Evolutionary conservation across 1,140 invertebrate species (phyloP).

Genomic region (Leptopilina clavipes): DNA sequence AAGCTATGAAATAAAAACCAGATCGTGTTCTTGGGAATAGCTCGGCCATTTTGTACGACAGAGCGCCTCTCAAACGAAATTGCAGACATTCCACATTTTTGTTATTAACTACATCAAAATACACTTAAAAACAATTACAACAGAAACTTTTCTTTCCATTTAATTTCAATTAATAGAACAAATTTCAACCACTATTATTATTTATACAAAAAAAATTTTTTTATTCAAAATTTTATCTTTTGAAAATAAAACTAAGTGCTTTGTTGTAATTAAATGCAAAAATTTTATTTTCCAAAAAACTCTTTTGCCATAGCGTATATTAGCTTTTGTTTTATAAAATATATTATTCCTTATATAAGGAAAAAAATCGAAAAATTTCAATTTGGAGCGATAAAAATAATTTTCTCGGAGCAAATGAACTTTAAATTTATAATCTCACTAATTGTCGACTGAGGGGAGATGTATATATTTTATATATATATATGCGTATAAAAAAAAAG

Average conservation of each 20-base stretch:
- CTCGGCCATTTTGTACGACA: slow-evolving; percentile 27
- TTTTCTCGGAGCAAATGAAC: neutral
- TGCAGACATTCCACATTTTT: slow-evolving; percentile 10
- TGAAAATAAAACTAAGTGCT: neutral
- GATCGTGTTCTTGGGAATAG: slow-evolving; percentile 33
- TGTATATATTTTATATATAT: slow-evolving; percentile 37
- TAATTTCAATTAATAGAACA: no score
- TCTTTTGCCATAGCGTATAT: no score
- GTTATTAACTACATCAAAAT: neutral
- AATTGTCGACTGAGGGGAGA: slow-evolving; percentile 49
- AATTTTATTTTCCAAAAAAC: no score
- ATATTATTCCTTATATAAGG: no score
- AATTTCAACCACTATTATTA: no score
- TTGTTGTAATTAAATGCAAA: neutral
- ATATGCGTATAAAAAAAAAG: no score
- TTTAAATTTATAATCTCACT: slow-evolving; percentile 1
- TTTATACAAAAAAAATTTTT: no score
- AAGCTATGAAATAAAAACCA: slow-evolving; percentile 55
- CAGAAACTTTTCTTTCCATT: no score
- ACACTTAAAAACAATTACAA: no score
- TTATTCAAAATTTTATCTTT: no score
- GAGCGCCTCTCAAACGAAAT: slow-evolving; percentile 27
- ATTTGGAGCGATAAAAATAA: neutral
- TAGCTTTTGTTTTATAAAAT: no score
- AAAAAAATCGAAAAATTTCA: neutral